Base-by-base conservation (phyloP, 1,140 invertebrate species). In the Helicoverpa armigera region DNA sequence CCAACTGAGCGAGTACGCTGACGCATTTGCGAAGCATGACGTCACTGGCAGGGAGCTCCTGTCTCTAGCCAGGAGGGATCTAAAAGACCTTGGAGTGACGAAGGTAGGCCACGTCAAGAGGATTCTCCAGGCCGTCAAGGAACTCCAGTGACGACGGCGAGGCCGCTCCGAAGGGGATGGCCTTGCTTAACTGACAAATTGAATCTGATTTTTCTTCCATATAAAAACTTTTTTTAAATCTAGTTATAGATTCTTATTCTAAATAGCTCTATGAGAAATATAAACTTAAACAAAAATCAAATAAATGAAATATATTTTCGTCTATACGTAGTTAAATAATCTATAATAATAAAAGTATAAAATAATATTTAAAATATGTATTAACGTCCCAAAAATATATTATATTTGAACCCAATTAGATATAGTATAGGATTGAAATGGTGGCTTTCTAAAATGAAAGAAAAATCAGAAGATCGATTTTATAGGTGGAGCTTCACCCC, bases 21-120 rank as follows among this genome's bases (percentile, higher is more conserved):
- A 97, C 85, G 97, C 97, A 61, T 99, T 99, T 88, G 95, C 97
- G 2, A 96, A 97, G 18, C 98, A 99, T 91, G 98, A 99, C 92
- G 98, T 99, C 82, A 96, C 98, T 53, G 99, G 99, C 4, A 96
- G 97, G 29, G 99, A 99, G 90, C 95, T 99, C 12, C 95, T 99
- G 0, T 97, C 97, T 11, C 94, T 99, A 63, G 98, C 98, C 3
- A 95, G 98, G 70, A 93, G 98, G 16, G 98, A 98, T 92, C 95
- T 98, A 0, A 97, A 98, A 90, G 98, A 99, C 84, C 95, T 99
- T 13, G 98, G 98, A 29, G 97, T 99, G 31, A 97, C 97, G 2
- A 99, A 99, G 95, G 96, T 99, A 50, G 98, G 98, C 5, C 98
- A 99, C 91, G 97, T 99, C 2, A 99, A 99, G 94, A 96, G 98